Base-by-base conservation (phyloP, 2,113 vertebrate species). In the Leucopternis melanops region DNA sequence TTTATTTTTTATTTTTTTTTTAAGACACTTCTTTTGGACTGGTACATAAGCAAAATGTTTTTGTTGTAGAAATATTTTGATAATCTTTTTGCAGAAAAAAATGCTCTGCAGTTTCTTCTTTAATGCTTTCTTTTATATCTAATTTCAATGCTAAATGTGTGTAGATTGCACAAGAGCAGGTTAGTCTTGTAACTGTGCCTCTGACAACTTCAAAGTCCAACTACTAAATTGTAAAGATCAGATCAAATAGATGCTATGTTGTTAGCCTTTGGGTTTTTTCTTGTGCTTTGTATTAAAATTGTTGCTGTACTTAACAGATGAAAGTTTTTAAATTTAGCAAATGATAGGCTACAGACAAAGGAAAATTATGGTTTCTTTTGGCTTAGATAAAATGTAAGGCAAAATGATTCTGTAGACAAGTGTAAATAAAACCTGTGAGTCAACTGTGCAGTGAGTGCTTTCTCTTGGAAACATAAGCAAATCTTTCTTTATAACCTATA, bases 371-470 rank as follows among this genome's bases (percentile, higher is more conserved):
- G 79, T 96, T 98, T 97, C 89, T 72, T 95, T 98, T 93, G 97
- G 97, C 95, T 98, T 97, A 95, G 97, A 96, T 89, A 96, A 98
- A 87, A 65, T 98, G 97, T 98, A 87, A 96, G 94, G 94, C 92
- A 97, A 95, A 97, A 95, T 36, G 92, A 97, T 96, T 82, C 97
- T 98, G 98, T 98, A 98, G 98, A 98, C 94, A 95, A 98, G 97
- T 98, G 98, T 98, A 98, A 98, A 98, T 98, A 98, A 98, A 98
- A 96, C 92, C 96, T 98, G 98, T 98, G 96, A 98, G 97, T 97
- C 92, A 93, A 95, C 95, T 57, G 94, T 91, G 88, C 86, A 66
- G 81, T 44, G 77, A 70, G 95, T 98, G 93, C 91, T 97, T 91
- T 93, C 47, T 95, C 66, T 94, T 82, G 92, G 94, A 92, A 95